Evolutionary conservation across 53 echinoderm and acorn worm genomes (phyloP).

Genomic region (Mesocentrotus franciscanus): DNA sequence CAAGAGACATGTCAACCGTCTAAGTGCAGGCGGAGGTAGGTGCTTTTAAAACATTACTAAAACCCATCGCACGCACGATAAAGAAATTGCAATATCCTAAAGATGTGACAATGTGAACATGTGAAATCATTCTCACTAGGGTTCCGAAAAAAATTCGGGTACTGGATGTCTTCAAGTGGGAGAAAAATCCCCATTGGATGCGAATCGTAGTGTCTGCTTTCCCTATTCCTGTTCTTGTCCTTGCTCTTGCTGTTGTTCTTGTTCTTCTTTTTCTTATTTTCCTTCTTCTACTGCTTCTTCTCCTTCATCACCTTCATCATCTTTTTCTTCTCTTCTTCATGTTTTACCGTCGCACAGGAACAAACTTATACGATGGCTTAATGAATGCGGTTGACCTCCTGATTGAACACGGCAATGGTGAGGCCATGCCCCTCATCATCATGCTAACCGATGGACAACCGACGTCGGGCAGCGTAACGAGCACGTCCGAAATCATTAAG

Average conservation of each 20-base stretch:
- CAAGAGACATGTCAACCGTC: constrained; percentile 56
- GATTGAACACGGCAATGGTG: constrained; percentile 25
- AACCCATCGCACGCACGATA: background rate
- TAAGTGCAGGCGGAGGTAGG: constrained; percentile 69
- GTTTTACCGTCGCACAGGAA: constrained; percentile 62
- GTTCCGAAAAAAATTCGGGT: too few relatives aligned
- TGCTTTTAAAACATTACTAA: background rate
- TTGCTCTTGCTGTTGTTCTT: too few relatives aligned
- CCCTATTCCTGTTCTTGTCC: too few relatives aligned
- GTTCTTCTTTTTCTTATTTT: too few relatives aligned
- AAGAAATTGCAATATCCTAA: background rate
- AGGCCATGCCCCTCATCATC: constrained; percentile 81
- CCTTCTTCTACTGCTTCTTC: too few relatives aligned
- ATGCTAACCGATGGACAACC: constrained; percentile 93
- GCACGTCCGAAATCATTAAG: constrained; percentile 53
- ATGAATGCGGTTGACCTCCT: constrained; percentile 71
- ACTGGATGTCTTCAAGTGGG: too few relatives aligned
- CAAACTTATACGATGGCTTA: constrained; percentile 81
- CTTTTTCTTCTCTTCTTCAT: background rate
- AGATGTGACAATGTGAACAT: too few relatives aligned
- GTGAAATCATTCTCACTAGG: too few relatives aligned
- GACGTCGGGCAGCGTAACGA: constrained; percentile 71
- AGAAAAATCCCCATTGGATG: too few relatives aligned
- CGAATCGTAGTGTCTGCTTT: too few relatives aligned
- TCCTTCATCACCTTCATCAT: too few relatives aligned